Conservation (phyloP, 2,113 vertebrate species). For the Halichoeres trimaculatus region DNA sequence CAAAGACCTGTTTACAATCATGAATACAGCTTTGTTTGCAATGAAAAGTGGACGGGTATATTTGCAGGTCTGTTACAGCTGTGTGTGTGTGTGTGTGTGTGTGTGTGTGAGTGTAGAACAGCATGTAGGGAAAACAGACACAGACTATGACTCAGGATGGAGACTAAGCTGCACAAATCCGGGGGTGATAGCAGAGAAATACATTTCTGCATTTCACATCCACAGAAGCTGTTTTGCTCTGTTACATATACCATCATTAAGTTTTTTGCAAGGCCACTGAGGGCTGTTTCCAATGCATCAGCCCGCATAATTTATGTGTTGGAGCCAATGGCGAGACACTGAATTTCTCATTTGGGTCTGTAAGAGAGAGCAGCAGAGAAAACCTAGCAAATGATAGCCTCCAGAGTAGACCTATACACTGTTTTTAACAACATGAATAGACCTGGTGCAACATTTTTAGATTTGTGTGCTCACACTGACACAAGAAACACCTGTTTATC, state of each 20-base stretch:
- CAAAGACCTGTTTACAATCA: not conserved
- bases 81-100: too few species aligned
- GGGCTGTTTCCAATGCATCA: constrained; percentile 16
- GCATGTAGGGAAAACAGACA: not conserved
- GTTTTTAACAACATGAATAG: not conserved
- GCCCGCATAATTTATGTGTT: constrained; percentile 25
- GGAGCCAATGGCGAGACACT: constrained; percentile 19
- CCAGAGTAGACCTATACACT: not conserved
- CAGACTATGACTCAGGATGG: constrained; percentile 13
- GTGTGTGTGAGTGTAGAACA: not conserved
- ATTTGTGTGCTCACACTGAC: not conserved
- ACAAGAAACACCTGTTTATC: constrained; percentile 7
- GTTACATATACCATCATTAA: constrained; percentile 15
- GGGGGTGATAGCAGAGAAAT: not conserved
- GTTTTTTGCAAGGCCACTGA: constrained; percentile 6
- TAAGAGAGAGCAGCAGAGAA: not conserved
- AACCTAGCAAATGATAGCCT: not conserved
- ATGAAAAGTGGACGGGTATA: not conserved
- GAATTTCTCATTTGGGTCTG: constrained; percentile 30
- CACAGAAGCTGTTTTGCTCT: not conserved
- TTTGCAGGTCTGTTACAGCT: not conserved
- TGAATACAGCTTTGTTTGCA: not conserved
- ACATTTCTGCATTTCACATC: not conserved
- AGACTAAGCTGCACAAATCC: not conserved
- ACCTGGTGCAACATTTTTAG: not conserved